Conservation (phyloP, 2,113 vertebrate genomes). For the Muntiacus reevesi region DNA sequence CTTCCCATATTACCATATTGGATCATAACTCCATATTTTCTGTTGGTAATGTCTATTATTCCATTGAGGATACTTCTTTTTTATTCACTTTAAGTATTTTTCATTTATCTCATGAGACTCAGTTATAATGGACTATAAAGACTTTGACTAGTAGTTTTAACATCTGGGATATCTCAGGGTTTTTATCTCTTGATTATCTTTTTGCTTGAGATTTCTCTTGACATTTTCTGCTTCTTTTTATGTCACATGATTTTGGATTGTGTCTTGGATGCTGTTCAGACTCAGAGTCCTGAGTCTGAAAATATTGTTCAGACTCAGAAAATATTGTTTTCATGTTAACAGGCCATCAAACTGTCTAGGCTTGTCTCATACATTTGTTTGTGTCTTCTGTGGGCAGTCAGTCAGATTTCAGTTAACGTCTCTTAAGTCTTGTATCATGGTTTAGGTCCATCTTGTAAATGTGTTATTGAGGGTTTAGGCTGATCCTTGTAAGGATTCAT, state of each 20-base stretch:
- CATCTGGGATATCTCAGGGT: not conserved
- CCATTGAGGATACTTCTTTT: not conserved
- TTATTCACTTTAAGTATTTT: not conserved
- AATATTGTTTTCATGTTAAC: not conserved
- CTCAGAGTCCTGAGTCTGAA: not conserved
- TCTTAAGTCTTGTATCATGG: not conserved
- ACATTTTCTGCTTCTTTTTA: not conserved
- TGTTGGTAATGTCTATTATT: not conserved
- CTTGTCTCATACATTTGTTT: not conserved
- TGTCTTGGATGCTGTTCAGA: not conserved
- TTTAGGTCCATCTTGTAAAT: not conserved
- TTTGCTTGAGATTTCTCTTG: not conserved
- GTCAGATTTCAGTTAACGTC: not conserved
- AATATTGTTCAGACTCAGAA: not conserved
- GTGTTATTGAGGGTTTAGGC: not conserved
- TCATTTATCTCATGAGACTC: not conserved
- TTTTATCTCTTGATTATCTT: not conserved
- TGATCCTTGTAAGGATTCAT: not conserved
- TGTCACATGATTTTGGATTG: not conserved
- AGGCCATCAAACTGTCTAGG: not conserved
- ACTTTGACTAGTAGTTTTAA: not conserved
- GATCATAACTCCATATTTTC: not conserved
- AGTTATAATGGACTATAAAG: not conserved
- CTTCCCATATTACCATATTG: not conserved
- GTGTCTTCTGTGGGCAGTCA: not conserved